Evolutionary conservation across 64 coral and sea anemone genomes (phyloP).

Genomic region (Stichodactyla mertensii): DNA sequence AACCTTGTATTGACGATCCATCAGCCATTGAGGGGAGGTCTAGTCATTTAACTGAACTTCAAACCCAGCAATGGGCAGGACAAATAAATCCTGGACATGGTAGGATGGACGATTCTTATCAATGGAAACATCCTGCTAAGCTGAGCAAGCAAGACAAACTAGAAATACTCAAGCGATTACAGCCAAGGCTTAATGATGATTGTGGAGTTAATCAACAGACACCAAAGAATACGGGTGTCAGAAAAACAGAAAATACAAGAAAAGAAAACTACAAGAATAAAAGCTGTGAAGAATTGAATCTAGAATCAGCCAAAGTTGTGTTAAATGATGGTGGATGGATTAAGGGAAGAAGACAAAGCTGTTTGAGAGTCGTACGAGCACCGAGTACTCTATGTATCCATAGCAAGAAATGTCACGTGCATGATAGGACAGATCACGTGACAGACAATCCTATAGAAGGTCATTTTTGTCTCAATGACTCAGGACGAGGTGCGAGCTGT

Average conservation of each 20-base stretch:
- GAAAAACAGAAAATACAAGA: neutral
- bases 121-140: neutral
- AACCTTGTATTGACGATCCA: neutral
- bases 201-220: neutral
- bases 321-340: neutral
- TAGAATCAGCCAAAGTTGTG: neutral
- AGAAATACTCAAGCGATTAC: constrained; percentile 6
- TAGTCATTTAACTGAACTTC: neutral
- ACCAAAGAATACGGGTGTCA: neutral
- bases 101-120: neutral
- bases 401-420: constrained; percentile 3
- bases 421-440: constrained; percentile 12
- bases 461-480: neutral
- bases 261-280: neutral
- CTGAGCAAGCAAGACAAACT: constrained; percentile 6
- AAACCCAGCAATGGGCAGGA: constrained; percentile 39
- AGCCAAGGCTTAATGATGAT: neutral
- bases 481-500: constrained; percentile 9
- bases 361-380: constrained; percentile 16
- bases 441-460: neutral
- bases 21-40: neutral
- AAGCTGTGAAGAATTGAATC: neutral
- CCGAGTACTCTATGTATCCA: constrained; percentile 36
- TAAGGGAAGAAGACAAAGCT: constrained; percentile 33
- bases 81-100: neutral